These are phyloP conservation scores for Agrochola lota DNA, from an alignment of 2,888 invertebrate species.

Conservation along the genomic window DNA sequence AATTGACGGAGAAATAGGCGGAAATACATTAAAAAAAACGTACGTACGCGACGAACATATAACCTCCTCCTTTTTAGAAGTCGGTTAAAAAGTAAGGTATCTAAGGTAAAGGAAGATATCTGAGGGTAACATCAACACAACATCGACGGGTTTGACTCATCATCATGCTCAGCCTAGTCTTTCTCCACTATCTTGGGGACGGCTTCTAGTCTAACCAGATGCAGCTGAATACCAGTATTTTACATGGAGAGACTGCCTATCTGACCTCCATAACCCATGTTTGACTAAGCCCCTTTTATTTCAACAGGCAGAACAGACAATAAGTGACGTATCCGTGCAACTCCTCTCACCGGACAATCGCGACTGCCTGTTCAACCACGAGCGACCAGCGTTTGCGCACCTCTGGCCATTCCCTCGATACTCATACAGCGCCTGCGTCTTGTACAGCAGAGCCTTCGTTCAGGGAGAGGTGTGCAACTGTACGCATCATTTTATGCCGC, in stretches of 20 bases:
- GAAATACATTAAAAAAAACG: too few species aligned
- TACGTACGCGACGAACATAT: too few species aligned
- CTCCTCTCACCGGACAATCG: constrained; percentile 86
- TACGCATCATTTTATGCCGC: constrained; percentile 91
- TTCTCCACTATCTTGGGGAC: too few species aligned
- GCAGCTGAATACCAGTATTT: background rate
- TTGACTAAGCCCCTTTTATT: background rate
- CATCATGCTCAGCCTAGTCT: too few species aligned
- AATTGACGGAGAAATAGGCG: too few species aligned
- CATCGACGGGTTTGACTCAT: background rate
- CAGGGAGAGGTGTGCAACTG: constrained; percentile 91
- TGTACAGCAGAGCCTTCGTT: constrained; percentile 90
- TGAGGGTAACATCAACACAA: too few species aligned
- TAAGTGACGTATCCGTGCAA: constrained; percentile 90
- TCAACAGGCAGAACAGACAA: constrained; percentile 90
- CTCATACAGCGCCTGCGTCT: constrained; percentile 91
- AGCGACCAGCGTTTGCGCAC: constrained; percentile 82
- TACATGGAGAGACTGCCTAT: too few species aligned
- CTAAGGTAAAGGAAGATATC: too few species aligned
- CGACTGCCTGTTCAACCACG: constrained; percentile 90
- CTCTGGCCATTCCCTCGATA: constrained; percentile 88
- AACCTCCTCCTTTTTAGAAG: too few species aligned
- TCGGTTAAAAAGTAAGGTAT: too few species aligned
- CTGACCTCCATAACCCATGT: background rate
- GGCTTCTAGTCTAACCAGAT: background rate